phyloP scores from a whole-genome alignment of 2,113 vertebrate species.

The Gavialis gangeticus region DNA sequence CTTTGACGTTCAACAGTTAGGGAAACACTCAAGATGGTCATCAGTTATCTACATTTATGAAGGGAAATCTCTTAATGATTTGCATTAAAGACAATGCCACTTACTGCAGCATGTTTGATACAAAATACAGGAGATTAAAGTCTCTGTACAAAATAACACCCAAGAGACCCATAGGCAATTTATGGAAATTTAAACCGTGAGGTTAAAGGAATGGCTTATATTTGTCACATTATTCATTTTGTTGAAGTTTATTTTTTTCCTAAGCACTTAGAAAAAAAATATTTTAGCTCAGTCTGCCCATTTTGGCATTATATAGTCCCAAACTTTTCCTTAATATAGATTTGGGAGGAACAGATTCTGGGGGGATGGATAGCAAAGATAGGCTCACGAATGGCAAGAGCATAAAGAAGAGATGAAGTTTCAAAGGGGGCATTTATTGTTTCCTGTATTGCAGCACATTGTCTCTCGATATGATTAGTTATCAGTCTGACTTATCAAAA shows the following conservation, averaged over 20 bases:
- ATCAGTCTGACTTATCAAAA: slow-evolving; percentile 81
- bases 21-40: slow-evolving; percentile 60
- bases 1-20: slow-evolving; percentile 69
- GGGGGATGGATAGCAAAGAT: slow-evolving; percentile 68
- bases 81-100: slow-evolving; percentile 61
- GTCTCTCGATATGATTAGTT: slow-evolving; percentile 82
- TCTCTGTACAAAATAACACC: slow-evolving; percentile 14
- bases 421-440: slow-evolving; percentile 77
- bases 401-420: slow-evolving; percentile 73
- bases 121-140: slow-evolving; percentile 54
- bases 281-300: neutral
- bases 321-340: slow-evolving; percentile 3
- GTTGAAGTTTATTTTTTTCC: neutral
- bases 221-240: slow-evolving; percentile 6
- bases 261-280: neutral
- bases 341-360: slow-evolving; percentile 36
- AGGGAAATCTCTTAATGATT: slow-evolving; percentile 51
- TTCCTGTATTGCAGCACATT: slow-evolving; percentile 74
- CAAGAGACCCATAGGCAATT: slow-evolving; percentile 24
- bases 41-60: slow-evolving; percentile 46
- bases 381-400: slow-evolving; percentile 57
- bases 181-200: slow-evolving; percentile 23
- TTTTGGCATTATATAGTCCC: neutral
- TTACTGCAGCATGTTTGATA: slow-evolving; percentile 14
- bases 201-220: slow-evolving; percentile 24